Conservation (phyloP, 2,797 vertebrate species). For the Vireo griseus region DNA sequence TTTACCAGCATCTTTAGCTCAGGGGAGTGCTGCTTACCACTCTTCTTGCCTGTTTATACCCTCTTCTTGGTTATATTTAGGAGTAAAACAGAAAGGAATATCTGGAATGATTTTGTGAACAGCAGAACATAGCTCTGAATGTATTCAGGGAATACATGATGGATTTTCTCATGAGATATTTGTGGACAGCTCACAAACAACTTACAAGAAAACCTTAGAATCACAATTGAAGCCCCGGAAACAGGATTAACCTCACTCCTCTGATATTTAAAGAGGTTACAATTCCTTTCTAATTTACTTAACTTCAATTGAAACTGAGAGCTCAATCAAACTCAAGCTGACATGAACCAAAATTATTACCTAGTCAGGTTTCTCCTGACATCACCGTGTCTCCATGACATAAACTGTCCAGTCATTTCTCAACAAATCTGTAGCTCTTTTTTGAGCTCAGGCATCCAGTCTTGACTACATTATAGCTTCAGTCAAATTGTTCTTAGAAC, state of each 20-base stretch:
- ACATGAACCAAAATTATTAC: neutral
- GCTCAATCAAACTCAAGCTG: neutral
- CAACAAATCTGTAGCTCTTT: neutral
- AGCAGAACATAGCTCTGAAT: neutral
- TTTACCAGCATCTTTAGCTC: neutral
- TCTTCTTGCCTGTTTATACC: neutral
- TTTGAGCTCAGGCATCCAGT: neutral
- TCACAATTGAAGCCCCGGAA: neutral
- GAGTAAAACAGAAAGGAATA: neutral
- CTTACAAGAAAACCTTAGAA: neutral
- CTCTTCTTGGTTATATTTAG: neutral
- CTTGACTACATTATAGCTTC: neutral
- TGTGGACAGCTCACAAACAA: neutral
- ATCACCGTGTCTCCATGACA: neutral
- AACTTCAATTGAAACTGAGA: neutral
- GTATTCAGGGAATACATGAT: neutral
- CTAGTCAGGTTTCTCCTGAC: neutral
- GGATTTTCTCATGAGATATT: neutral
- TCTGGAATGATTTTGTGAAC: neutral
- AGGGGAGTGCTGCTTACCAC: neutral
- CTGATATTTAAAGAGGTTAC: neutral
- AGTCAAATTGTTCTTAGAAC: neutral
- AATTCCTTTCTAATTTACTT: neutral
- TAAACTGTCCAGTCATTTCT: neutral
- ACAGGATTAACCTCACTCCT: neutral